phyloP scores from a whole-genome alignment of 1,140 invertebrate species.

The Tigriopus japonicus region DNA sequence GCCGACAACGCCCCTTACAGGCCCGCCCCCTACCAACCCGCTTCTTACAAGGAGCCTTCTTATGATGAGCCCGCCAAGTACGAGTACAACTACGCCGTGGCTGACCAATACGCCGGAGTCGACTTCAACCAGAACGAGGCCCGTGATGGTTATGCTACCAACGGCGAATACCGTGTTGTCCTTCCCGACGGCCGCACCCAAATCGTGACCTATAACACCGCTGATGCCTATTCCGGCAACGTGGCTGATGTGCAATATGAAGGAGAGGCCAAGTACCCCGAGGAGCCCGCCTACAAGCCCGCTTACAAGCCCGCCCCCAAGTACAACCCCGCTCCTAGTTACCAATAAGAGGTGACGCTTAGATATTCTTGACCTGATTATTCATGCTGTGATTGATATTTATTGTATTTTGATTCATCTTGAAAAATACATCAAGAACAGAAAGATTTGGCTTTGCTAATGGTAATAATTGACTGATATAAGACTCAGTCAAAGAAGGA shows the following conservation, averaged over 20 bases:
- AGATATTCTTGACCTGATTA: no score
- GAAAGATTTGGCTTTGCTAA: no score
- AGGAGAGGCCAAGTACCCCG: slow-evolving; percentile 9
- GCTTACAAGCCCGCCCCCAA: background rate
- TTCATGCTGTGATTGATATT: no score
- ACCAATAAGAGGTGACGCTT: no score
- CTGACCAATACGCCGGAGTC: slow-evolving; percentile 2
- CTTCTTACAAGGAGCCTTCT: no score
- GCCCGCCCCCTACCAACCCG: no score
- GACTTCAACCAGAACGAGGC: background rate
- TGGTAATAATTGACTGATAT: no score
- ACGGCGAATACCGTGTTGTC: slow-evolving; percentile 2
- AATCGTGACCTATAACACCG: background rate
- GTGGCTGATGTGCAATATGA: slow-evolving; percentile 8
- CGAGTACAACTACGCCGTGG: background rate
- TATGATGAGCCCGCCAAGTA: background rate
- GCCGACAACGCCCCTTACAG: no score
- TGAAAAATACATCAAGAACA: no score
- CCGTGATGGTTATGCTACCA: slow-evolving; percentile 7
- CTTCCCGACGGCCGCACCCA: slow-evolving; percentile 13
- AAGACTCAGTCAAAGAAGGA: no score
- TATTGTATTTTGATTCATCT: no score
- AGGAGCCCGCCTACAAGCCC: background rate
- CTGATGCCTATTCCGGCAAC: background rate
- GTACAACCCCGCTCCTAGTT: background rate